Evolutionary conservation across 2,888 invertebrate genomes (phyloP), one percentile per base, ranked within the genome.

Genomic region (Eumerus sabulonum): DNA sequence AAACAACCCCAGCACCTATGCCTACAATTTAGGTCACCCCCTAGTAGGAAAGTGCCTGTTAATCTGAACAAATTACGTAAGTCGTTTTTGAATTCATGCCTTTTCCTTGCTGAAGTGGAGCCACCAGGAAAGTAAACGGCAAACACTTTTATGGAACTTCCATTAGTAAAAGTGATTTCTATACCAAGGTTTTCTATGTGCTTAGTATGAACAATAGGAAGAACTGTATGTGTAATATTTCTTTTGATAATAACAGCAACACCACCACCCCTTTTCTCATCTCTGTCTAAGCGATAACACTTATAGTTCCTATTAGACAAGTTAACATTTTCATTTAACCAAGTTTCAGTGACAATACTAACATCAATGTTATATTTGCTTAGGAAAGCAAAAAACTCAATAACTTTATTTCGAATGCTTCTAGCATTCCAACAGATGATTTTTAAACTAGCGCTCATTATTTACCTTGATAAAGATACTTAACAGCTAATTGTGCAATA

Each of bases 341-440:
- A 27, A 27, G 27, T 27, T 27, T 27, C 27, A 4, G 27, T 27
- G 7, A 27, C 27, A 27, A 27, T 27, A 7, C 27, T 7, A 35
- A 45, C 12, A 35, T 45, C 45, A 16, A 59, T n/a, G n/a, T 47
- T 59, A 59, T 36, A 27, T 35, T 47, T 45, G 47, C 45, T 47
- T 17, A 47, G 9, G 36, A 45, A 59, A 45, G 47, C 45, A 36
- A 59, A 59, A 59, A 59, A 47, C 35, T 51, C 51, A 5, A 19
- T 1, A 38, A 9, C 12, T 19, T 51, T 50, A 16, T 27, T 4
- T 63, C 27, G 44, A 44, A 63, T 51, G 42, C 11, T 19, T 45
- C 45, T 45, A 57, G 57, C 57, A 45, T 57, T 45, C 57, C 57
- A 57, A 57, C 35, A 57, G 2, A 38, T 44, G 44, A 63, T 63